Base-by-base conservation (phyloP, 2,888 invertebrate species). In the Bimastos eiseni region DNA sequence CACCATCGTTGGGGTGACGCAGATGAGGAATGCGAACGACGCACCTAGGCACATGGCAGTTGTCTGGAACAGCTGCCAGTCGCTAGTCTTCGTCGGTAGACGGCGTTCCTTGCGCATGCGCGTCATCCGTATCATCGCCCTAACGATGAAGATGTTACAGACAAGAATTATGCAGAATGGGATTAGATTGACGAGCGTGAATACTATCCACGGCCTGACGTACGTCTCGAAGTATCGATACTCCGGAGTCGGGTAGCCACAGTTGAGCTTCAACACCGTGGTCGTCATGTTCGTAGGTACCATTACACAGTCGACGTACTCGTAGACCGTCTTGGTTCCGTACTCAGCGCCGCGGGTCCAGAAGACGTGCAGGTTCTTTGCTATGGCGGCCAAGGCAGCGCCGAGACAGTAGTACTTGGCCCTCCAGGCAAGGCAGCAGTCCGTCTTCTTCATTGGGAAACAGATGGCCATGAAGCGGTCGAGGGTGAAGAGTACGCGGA, bases 161-260 rank as follows among this genome's bases (percentile, higher is more conserved):
- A 93, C 41, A 89, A 92, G 89, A 38, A 93, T 93, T 70, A 92
- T 89, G 44, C 90, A 37, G 90, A 93, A 92, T 24, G 93, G 93
- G 30, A 93, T 30, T 8, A 91, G 91, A 36, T 89, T 91, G 44
- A 92, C 92, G 24, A 91, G 49, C 30, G 92, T 91, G 34, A 93
- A 92, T 5, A 91, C 93, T 49, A 93, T 92, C 93, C 93, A 93
- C 5, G 93, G 93, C 37, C 93, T 90, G 30, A 93, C 89, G 91
- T 91, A 92, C n/a, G 33, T 41, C 88, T 93, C 92, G 86, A 93
- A 93, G 91, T 93, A 91, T 24, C 49, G 88, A 91, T 91, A 93
- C 36, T 55, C 90, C 30, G 89, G 86, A 13, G 90, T 91, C 38
- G 92, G 92, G 37, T 91, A 90, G 36, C 92, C 92, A 83, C 92